Conservation (phyloP, 2,797 vertebrate species). For the Anguilla marmorata region DNA sequence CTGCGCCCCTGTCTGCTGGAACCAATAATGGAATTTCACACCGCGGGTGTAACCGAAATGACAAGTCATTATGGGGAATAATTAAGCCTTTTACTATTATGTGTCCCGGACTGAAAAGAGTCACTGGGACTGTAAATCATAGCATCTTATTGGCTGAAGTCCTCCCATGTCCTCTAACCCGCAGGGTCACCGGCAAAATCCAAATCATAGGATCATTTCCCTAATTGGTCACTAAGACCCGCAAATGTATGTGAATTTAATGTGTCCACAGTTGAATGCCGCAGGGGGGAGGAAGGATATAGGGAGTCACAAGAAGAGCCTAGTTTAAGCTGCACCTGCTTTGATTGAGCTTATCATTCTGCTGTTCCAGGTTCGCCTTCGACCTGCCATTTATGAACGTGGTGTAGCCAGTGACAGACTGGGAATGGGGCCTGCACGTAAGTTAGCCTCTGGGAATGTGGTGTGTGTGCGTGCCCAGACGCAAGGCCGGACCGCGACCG, state of each 20-base stretch:
- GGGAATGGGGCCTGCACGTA: neutral
- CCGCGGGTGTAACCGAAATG: neutral
- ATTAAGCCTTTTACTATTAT: neutral
- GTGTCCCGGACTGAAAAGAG: neutral
- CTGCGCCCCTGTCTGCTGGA: constrained; percentile 18
- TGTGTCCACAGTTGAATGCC: neutral
- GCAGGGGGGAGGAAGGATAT: neutral
- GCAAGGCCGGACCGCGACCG: neutral
- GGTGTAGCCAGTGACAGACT: neutral
- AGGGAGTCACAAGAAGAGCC: neutral
- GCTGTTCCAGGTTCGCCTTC: neutral
- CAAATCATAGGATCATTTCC: neutral
- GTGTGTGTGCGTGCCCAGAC: neutral
- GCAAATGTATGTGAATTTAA: neutral
- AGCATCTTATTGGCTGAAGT: neutral
- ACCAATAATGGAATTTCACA: constrained; percentile 23
- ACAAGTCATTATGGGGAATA: neutral
- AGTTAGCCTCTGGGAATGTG: neutral
- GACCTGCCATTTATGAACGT: neutral
- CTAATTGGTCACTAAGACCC: neutral
- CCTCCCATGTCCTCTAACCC: neutral
- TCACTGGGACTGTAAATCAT: neutral
- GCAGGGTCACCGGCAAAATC: neutral
- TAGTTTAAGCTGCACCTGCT: neutral
- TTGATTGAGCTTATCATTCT: neutral